Base-by-base conservation (phyloP, 2,888 invertebrate genomes). In the Elysia crispata region DNA sequence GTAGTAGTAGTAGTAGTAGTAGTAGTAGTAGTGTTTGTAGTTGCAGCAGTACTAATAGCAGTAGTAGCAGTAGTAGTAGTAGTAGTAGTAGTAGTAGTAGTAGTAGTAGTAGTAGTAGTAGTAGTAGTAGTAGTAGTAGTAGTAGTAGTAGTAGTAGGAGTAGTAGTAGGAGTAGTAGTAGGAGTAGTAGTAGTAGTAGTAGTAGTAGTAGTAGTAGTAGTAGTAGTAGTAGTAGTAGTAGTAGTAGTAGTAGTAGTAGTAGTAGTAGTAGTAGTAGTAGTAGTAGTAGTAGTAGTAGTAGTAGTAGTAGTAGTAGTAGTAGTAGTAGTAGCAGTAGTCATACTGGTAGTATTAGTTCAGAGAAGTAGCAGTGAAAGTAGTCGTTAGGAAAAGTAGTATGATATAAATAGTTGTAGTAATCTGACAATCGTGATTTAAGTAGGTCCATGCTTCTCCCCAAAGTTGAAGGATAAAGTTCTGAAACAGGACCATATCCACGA, bases 161-260 rank as follows among this genome's bases (percentile, higher is more conserved):
- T n/a, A n/a, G n/a, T n/a, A n/a, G n/a, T n/a, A n/a, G n/a, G n/a
- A n/a, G n/a, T n/a, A n/a, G n/a, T n/a, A n/a, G n/a, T n/a, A n/a
- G n/a, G n/a, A n/a, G n/a, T n/a, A n/a, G n/a, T n/a, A n/a, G n/a
- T 67, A 67, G 67, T 67, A 67, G 67, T 67, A 67, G 67, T 67
- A 67, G 67, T 67, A 67, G 67, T 67, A 67, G 67, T 67, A 67
- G 67, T 67, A 67, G 67, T 1, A 67, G 67, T 1, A 67, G 67
- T n/a, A 67, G 30, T 1, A 67, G 67, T 1, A 67, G 67, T n/a
- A 67, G 30, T 1, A 67, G 67, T 1, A 67, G 66, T 23, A 23
- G 18, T 64, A 15, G 18, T 15, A 64, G 25, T 20, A 64, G 25
- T 20, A 23, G 66, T 20, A 23, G 20, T 64, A 20, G 66, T 15